Evolutionary conservation across 2,797 vertebrate species (phyloP).

Genomic region (Scleropages formosus): DNA sequence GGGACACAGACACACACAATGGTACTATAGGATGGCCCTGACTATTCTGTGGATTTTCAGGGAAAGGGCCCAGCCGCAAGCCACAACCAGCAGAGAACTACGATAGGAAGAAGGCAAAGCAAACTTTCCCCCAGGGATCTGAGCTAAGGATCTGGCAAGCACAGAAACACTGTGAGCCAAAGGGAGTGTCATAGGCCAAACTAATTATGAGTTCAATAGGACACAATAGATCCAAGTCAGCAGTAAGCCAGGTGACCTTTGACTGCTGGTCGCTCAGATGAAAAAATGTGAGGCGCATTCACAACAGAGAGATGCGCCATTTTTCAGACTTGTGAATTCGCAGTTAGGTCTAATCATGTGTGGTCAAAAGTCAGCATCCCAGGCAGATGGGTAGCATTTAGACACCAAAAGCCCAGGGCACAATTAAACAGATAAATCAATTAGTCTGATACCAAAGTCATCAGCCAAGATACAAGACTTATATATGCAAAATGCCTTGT

Average conservation of each 20-base stretch:
- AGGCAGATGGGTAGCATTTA: constrained; percentile 31
- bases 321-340: background rate
- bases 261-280: background rate
- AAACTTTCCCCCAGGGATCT: too few species aligned
- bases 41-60: background rate
- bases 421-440: too few species aligned
- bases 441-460: background rate
- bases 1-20: background rate
- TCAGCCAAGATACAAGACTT: background rate
- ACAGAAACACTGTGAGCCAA: background rate
- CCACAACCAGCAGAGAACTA: background rate
- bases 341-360: background rate
- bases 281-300: background rate
- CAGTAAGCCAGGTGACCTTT: background rate
- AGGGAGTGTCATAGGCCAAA: background rate
- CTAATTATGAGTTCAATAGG: constrained; percentile 6
- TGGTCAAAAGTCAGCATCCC: background rate
- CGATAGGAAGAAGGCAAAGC: background rate
- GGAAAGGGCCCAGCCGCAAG: background rate
- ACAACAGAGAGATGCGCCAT: background rate
- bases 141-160: background rate
- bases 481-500: background rate
- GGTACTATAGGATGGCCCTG: background rate
- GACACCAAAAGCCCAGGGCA: constrained; percentile 23
- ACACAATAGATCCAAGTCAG: background rate